Conservation (phyloP, 2,113 vertebrate genomes). For the Rhagologus leucostigma region DNA sequence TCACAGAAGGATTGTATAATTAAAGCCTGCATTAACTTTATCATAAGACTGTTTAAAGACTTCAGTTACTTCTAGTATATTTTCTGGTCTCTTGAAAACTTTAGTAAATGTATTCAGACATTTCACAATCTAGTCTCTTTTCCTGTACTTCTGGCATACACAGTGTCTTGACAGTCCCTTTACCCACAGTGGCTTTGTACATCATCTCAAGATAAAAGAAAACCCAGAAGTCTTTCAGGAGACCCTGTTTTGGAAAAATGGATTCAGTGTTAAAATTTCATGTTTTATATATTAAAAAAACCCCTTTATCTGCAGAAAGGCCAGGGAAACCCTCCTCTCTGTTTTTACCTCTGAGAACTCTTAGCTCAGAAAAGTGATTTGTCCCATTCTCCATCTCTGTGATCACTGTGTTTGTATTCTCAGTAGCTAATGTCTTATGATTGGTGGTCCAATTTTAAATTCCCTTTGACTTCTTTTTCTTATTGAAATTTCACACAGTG, state of each 20-base stretch:
- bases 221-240: not conserved
- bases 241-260: not conserved
- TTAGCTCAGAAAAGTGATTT: not conserved
- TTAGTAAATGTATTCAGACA: not conserved
- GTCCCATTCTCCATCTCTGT: not conserved
- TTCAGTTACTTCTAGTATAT: not conserved
- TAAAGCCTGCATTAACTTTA: not conserved
- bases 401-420: not conserved
- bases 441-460: not conserved
- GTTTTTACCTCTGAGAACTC: not conserved
- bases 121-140: not conserved
- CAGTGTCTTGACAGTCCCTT: not conserved
- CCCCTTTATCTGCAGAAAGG: not conserved
- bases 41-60: not conserved
- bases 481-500: not conserved
- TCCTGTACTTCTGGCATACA: not conserved
- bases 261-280: not conserved
- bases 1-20: not conserved
- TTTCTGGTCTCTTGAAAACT: not conserved
- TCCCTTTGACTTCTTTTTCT: not conserved
- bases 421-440: not conserved
- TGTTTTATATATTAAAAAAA: not conserved
- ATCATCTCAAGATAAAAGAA: not conserved
- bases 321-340: not conserved
- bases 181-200: not conserved